Evolutionary conservation across 1,140 invertebrate species (phyloP).

Genomic region (Macrocentrus cingulum): DNA sequence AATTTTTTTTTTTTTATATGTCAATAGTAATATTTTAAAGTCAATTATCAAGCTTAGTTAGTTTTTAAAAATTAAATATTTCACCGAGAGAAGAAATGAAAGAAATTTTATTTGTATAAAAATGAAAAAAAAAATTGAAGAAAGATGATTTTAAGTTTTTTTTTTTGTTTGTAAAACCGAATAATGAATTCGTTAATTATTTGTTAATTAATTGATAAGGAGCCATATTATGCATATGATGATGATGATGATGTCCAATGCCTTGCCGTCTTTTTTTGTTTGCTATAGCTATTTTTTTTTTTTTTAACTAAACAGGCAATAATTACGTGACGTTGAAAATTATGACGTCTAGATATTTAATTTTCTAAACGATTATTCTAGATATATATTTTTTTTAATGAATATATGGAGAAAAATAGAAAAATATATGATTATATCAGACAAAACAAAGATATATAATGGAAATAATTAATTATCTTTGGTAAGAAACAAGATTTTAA

Average conservation of each 20-base stretch:
- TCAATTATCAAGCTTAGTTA: too few relatives aligned
- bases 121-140: not conserved
- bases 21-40: not conserved
- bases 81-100: not conserved
- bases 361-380: slow-evolving; percentile 13
- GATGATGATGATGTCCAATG: too few relatives aligned
- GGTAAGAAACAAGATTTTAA: not conserved
- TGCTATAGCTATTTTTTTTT: too few relatives aligned
- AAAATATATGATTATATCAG: slow-evolving; percentile 6
- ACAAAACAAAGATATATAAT: slow-evolving; percentile 4
- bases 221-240: not conserved
- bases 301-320: slow-evolving; percentile 10
- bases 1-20: not conserved
- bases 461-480: not conserved
- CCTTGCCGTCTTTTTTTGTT: not conserved
- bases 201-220: slow-evolving; percentile 1
- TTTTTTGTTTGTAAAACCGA: not conserved
- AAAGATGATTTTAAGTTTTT: not conserved
- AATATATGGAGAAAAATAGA: not conserved
- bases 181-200: not conserved
- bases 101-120: slow-evolving; percentile 1
- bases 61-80: not conserved
- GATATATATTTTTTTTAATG: slow-evolving; percentile 14
- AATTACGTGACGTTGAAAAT: slow-evolving; percentile 10
- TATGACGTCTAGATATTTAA: not conserved